Conservation (phyloP, 2,888 invertebrate species). For the Ditylenchus weischeri region DNA sequence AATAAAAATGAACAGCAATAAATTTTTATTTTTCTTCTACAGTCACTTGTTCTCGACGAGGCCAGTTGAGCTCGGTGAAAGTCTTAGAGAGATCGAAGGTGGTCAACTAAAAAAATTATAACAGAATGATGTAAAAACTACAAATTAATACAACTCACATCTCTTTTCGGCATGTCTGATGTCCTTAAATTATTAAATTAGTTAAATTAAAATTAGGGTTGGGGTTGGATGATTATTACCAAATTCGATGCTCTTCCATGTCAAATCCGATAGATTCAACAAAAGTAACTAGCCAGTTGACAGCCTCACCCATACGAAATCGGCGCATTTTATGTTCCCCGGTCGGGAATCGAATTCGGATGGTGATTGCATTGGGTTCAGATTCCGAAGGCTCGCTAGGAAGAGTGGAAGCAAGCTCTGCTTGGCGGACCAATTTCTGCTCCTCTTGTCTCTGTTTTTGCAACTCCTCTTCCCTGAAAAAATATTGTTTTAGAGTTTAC, state of each 20-base stretch:
- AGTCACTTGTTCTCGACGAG: conserved; percentile 88
- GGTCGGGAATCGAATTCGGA: conserved; percentile 50
- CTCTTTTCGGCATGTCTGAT: conserved; percentile 54
- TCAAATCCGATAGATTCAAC: conserved; percentile 49
- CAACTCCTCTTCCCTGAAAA: conserved; percentile 28
- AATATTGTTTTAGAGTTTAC: too few species aligned
- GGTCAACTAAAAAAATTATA: conserved; percentile 69
- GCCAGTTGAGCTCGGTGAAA: conserved; percentile 78
- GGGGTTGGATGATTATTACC: too few species aligned
- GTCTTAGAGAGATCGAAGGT: conserved; percentile 74
- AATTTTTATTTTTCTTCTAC: conserved; percentile 60
- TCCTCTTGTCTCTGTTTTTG: conserved; percentile 20
- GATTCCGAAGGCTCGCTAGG: conserved; percentile 47
- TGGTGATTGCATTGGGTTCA: conserved; percentile 34
- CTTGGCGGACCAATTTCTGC: conserved; percentile 31
- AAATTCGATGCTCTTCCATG: conserved; percentile 37
- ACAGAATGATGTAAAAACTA: conserved; percentile 11
- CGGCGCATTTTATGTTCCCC: conserved; percentile 46
- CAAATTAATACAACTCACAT: conserved; percentile 34
- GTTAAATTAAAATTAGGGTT: too few species aligned
- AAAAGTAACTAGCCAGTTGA: conserved; percentile 40
- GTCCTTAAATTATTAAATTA: too few species aligned
- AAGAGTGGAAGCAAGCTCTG: conserved; percentile 31
- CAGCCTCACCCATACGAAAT: conserved; percentile 42
- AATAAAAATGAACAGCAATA: not conserved